Evolutionary conservation across 2,888 invertebrate genomes (phyloP).

Genomic region (Dorcus hopei): DNA sequence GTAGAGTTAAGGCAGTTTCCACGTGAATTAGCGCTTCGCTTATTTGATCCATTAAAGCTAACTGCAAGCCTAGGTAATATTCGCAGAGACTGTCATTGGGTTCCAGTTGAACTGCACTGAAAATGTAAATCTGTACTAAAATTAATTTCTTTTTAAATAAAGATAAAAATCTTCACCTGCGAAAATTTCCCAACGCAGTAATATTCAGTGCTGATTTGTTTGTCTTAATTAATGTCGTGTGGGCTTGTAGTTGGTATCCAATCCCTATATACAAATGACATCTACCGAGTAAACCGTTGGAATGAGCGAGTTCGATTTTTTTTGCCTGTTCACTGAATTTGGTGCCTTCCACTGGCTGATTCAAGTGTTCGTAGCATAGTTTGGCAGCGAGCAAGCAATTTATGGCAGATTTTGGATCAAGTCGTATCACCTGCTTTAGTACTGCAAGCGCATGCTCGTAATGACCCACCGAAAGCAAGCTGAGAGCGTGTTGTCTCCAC

Average conservation of each 20-base stretch:
- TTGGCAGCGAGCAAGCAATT: slow-evolving; percentile 82
- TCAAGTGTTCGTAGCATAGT: slow-evolving; percentile 73
- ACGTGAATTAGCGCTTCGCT: slow-evolving; percentile 63
- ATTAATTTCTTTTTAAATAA: slow-evolving; percentile 29
- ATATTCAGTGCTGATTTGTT: slow-evolving; percentile 60
- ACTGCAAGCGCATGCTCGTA: slow-evolving; percentile 68
- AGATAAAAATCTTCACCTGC: slow-evolving; percentile 52
- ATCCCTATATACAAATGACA: slow-evolving; percentile 83
- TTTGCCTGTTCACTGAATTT: slow-evolving; percentile 69
- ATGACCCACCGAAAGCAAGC: slow-evolving; percentile 68
- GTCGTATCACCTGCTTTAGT: slow-evolving; percentile 72
- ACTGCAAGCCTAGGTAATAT: slow-evolving; percentile 87
- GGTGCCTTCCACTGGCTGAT: slow-evolving; percentile 55
- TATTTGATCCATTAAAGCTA: slow-evolving; percentile 65
- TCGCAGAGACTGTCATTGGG: slow-evolving; percentile 88
- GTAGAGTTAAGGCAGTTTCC: slow-evolving; percentile 58
- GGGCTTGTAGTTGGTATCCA: slow-evolving; percentile 76
- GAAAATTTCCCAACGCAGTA: slow-evolving; percentile 65
- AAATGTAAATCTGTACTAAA: slow-evolving; percentile 27
- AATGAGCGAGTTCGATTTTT: slow-evolving; percentile 54
- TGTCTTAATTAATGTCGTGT: slow-evolving; percentile 60
- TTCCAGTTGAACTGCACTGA: slow-evolving; percentile 76
- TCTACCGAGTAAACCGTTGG: slow-evolving; percentile 66
- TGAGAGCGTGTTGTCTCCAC: slow-evolving; percentile 95
- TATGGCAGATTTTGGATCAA: slow-evolving; percentile 69